Percentiles rank a stretch among this genome's conserved stretches.
These are phyloP conservation scores for Herpetotheres cachinnans DNA, from an alignment of 2,113 vertebrate genomes.

Conservation along the genomic window DNA sequence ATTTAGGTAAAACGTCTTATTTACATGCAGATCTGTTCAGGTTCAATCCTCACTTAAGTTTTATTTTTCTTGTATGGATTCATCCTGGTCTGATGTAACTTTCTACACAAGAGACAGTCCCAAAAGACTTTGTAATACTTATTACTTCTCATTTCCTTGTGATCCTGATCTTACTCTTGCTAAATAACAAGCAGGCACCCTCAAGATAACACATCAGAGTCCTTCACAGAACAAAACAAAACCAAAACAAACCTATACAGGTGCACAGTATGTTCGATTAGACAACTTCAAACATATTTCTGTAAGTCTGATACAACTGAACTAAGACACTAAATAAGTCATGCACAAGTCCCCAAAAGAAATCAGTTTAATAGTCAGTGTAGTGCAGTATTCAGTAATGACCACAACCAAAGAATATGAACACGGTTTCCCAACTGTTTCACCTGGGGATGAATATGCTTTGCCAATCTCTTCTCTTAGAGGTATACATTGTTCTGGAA, in stretches of 20 bases:
- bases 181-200: neutral
- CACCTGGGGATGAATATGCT: neutral
- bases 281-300: neutral
- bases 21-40: neutral
- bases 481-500: neutral
- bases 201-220: neutral
- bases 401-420: neutral
- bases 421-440: neutral
- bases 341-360: neutral
- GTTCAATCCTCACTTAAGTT: neutral
- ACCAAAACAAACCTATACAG: neutral
- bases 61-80: neutral
- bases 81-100: neutral
- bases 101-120: neutral
- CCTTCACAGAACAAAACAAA: neutral
- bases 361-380: neutral
- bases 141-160: neutral
- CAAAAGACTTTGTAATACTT: neutral
- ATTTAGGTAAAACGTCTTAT: neutral
- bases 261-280: neutral
- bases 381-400: neutral
- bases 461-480: neutral
- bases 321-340: neutral
- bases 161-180: neutral
- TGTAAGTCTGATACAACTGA: neutral